Evolutionary conservation across 1,140 invertebrate genomes (phyloP), one percentile per base, ranked within the genome.

Genomic region (Drosophila biarmipes): DNA sequence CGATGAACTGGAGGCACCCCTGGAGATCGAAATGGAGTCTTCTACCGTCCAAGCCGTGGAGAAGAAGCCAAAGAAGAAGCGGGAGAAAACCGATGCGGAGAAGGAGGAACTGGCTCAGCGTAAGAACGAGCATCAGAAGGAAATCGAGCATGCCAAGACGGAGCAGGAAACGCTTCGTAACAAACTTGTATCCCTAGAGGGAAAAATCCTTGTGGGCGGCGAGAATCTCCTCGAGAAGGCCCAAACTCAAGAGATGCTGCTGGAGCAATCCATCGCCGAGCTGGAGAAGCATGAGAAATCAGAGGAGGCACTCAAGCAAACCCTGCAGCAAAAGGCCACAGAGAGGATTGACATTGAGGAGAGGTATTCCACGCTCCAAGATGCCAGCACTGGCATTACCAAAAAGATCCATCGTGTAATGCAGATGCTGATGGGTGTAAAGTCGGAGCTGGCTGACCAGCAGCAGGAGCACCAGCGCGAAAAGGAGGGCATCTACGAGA

Each of bases 171-270:
- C 94, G 78, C 92, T 99, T 6, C 95, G 96, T 64, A 95, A 97
- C 64, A 98, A 99, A 91, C 94, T 99, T 56, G 94, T 96, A 71
- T 96, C 96, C 19, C 94, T 99, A 48, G 98, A 99, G 92, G 98
- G 97, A 59, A 98, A 99, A 92, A 98, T 99, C 53, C 94, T 99
- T 19, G 97, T 99, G 8, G 99, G 99, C 1, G 99, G 99, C 7
- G 99, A 99, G 93, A 99, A 99, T 93, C 94, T 99, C 8, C 94
- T 99, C 58, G 98, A 99, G 92, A 99, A 99, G 91, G 98, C 98
- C 0, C 97, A 99, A 92, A 95, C 96, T 8, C 98, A 99, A 90
- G 97, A 99, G 76, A 94, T 95, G 61, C 93, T 99, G 21, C 93
- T 99, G 14, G 97, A 98, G 78, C 96, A 97, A 64, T 97, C 97